Evolutionary conservation across 1,140 invertebrate species (phyloP).

Genomic region (Hirudo medicinalis): DNA sequence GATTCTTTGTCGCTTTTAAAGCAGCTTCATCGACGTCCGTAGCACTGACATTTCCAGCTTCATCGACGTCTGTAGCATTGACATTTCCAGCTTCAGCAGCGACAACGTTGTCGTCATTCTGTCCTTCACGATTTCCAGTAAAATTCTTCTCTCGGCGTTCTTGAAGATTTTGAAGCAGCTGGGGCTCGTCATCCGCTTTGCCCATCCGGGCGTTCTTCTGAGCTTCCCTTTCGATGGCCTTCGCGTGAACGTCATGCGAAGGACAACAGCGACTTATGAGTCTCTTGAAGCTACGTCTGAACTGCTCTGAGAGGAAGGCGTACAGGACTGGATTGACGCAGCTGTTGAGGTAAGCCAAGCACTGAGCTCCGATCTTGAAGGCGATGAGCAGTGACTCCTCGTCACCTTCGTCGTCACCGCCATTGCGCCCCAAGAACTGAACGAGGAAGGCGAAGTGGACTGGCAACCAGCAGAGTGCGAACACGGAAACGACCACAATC

Average conservation of each 20-base stretch:
- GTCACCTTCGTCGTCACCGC: slow-evolving; percentile 11
- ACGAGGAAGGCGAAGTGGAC: slow-evolving; percentile 56
- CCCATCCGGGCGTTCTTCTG: background rate
- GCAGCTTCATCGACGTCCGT: no score
- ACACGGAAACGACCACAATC: slow-evolving; percentile 79
- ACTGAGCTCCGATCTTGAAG: slow-evolving; percentile 67
- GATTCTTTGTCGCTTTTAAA: no score
- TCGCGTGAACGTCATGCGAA: background rate
- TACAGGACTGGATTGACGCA: slow-evolving; percentile 61
- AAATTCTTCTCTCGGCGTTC: no score
- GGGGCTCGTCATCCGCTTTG: no score
- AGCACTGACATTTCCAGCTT: no score
- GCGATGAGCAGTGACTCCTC: slow-evolving; percentile 45
- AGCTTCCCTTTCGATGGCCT: background rate
- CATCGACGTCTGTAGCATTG: no score
- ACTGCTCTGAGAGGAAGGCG: slow-evolving; percentile 61
- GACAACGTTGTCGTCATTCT: no score
- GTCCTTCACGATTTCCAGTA: no score
- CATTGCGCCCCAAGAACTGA: slow-evolving; percentile 34
- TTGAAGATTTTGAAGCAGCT: no score
- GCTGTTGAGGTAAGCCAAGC: slow-evolving; percentile 44
- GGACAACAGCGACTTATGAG: slow-evolving; percentile 13
- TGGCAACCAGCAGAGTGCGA: slow-evolving; percentile 87
- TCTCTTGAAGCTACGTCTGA: slow-evolving; percentile 39
- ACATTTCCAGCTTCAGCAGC: no score